Conservation (phyloP, 2,888 invertebrate genomes). For the Hemaris fuciformis region DNA sequence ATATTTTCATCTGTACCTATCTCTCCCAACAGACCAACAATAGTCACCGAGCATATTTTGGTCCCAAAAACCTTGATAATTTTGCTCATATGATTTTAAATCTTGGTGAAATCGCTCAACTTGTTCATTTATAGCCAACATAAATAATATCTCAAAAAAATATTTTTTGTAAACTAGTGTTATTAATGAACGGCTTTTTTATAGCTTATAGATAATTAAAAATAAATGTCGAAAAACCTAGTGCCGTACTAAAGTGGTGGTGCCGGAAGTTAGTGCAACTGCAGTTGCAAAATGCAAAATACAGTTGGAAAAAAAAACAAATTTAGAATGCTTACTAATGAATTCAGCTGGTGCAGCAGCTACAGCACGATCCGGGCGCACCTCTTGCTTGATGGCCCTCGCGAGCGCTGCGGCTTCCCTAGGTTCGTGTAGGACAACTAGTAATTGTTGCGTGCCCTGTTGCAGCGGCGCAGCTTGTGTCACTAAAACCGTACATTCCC, state of each 20-base stretch:
- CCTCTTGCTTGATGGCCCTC: slow-evolving; percentile 80
- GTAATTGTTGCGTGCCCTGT: slow-evolving; percentile 75
- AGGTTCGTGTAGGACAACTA: slow-evolving; percentile 77
- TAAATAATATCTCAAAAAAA: no score
- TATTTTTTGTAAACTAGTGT: no score
- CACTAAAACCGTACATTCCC: slow-evolving; percentile 32
- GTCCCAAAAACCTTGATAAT: no score
- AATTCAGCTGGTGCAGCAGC: slow-evolving; percentile 58
- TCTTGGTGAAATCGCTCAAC: no score
- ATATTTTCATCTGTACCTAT: not conserved
- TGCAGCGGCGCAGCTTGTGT: slow-evolving; percentile 58
- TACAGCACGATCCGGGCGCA: slow-evolving; percentile 65
- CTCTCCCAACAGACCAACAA: not conserved
- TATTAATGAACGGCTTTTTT: no score
- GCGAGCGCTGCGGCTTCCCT: slow-evolving; percentile 75
- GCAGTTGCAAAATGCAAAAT: not conserved
- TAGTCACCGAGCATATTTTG: not conserved
- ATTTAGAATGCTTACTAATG: slow-evolving; percentile 58
- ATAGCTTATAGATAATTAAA: no score
- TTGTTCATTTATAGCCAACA: no score
- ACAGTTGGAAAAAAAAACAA: not conserved
- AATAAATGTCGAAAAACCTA: no score
- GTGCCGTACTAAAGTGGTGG: no score
- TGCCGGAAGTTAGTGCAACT: no score
- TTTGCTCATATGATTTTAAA: no score